These are phyloP conservation scores for Heliconius nattereri DNA, from an alignment of 1,140 invertebrate species.

Conservation along the genomic window DNA sequence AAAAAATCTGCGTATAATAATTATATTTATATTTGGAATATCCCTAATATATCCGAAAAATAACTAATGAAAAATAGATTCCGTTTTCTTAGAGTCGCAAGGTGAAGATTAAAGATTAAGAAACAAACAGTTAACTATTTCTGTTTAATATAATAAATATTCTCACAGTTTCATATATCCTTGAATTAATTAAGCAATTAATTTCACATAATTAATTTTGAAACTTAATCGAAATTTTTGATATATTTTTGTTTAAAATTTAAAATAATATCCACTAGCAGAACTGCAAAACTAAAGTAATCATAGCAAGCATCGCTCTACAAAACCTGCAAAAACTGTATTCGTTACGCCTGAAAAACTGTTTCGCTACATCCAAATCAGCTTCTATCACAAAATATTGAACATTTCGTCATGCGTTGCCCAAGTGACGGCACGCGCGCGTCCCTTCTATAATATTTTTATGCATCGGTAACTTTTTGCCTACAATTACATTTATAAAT, in stretches of 20 bases:
- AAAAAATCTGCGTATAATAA: too few relatives aligned
- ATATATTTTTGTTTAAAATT: not conserved
- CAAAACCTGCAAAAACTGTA: not conserved
- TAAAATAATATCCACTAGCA: not conserved
- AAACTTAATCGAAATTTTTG: not conserved
- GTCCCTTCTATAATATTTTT: slow-evolving; percentile 47
- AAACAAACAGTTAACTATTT: too few relatives aligned
- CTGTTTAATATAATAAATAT: not conserved
- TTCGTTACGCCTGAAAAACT: slow-evolving; percentile 8
- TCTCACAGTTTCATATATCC: not conserved
- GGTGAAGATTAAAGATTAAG: too few relatives aligned
- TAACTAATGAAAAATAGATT: too few relatives aligned
- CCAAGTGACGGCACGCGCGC: slow-evolving; percentile 47
- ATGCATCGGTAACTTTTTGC: slow-evolving; percentile 55
- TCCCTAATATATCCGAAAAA: too few relatives aligned
- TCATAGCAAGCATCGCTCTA: not conserved
- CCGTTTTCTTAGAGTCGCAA: too few relatives aligned
- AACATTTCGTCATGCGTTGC: slow-evolving; percentile 34
- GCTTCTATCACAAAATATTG: slow-evolving; percentile 11
- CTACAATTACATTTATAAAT: slow-evolving; percentile 23
- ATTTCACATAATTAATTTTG: not conserved
- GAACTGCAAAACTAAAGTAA: not conserved
- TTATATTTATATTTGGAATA: too few relatives aligned
- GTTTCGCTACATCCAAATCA: slow-evolving; percentile 19
- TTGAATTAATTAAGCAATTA: not conserved